phyloP scores from a whole-genome alignment of 2,888 invertebrate genomes.

The Zele albiditarsus region DNA sequence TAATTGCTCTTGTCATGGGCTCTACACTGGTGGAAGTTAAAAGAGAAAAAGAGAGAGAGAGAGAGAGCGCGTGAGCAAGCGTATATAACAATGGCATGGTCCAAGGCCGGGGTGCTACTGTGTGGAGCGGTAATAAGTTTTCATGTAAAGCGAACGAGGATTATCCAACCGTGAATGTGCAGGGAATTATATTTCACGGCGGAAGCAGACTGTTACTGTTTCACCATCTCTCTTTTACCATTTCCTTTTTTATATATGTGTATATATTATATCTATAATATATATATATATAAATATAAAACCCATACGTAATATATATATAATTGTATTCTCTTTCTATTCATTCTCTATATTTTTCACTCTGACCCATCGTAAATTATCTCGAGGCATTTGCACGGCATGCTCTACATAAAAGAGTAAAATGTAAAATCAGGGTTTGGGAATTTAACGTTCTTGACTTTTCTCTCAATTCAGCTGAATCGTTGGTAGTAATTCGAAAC shows the following conservation, averaged over 20 bases:
- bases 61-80: slow-evolving; percentile 46
- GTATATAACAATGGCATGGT: slow-evolving; percentile 38
- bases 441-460: slow-evolving; percentile 21
- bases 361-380: slow-evolving; percentile 43
- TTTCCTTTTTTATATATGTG: slow-evolving; percentile 29
- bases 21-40: slow-evolving; percentile 55
- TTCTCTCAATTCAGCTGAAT: slow-evolving; percentile 39
- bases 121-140: slow-evolving; percentile 68
- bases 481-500: slow-evolving; percentile 36
- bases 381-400: slow-evolving; percentile 34
- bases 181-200: slow-evolving; percentile 71
- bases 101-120: slow-evolving; percentile 55
- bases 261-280: slow-evolving; percentile 3
- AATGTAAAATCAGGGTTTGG: slow-evolving; percentile 7
- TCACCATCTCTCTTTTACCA: slow-evolving; percentile 49
- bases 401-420: background rate
- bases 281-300: slow-evolving; percentile 24
- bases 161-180: slow-evolving; percentile 71
- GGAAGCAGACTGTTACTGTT: slow-evolving; percentile 69
- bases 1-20: slow-evolving; percentile 70
- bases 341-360: slow-evolving; percentile 26
- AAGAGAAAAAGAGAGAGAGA: slow-evolving; percentile 31
- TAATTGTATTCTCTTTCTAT: slow-evolving; percentile 36
- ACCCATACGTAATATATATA: slow-evolving; percentile 24
- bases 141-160: slow-evolving; percentile 70